Percentiles rank a stretch among this genome's conserved stretches.
phyloP scores from a whole-genome alignment of 2,888 invertebrate species.

The Idaea aversata region DNA sequence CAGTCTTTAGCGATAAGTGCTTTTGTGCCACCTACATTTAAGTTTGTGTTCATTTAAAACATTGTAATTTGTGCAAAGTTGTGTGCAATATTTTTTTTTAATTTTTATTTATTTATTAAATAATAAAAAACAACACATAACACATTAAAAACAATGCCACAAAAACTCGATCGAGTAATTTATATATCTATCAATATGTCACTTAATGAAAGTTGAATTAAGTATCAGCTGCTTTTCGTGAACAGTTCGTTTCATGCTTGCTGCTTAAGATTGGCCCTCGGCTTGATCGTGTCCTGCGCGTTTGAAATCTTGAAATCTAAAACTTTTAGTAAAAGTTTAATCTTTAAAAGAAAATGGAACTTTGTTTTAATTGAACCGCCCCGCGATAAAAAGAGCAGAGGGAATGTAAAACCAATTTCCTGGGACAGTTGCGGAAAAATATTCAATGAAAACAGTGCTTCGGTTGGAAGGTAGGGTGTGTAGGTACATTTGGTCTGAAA shows the following conservation, averaged over 20 bases:
- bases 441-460: neutral
- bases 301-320: neutral
- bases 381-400: neutral
- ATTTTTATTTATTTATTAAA: too few relatives aligned
- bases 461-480: neutral
- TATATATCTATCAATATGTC: too few relatives aligned
- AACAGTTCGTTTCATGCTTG: neutral
- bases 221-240: neutral
- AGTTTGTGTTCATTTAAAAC: too few relatives aligned
- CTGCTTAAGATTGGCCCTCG: neutral
- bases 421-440: conserved; percentile 1
- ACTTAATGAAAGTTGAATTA: too few relatives aligned
- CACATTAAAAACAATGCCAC: too few relatives aligned
- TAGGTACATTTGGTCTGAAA: neutral
- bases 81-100: too few relatives aligned
- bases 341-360: neutral
- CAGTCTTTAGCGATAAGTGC: too few relatives aligned
- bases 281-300: neutral
- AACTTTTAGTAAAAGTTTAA: neutral
- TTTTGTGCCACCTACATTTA: too few relatives aligned
- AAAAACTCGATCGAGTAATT: too few relatives aligned
- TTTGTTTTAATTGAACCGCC: neutral
- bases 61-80: too few relatives aligned
- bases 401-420: conserved; percentile 1
- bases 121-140: too few relatives aligned